These are phyloP conservation scores for Thamnophis elegans DNA, from an alignment of 2,797 vertebrate genomes.

Conservation along the genomic window DNA sequence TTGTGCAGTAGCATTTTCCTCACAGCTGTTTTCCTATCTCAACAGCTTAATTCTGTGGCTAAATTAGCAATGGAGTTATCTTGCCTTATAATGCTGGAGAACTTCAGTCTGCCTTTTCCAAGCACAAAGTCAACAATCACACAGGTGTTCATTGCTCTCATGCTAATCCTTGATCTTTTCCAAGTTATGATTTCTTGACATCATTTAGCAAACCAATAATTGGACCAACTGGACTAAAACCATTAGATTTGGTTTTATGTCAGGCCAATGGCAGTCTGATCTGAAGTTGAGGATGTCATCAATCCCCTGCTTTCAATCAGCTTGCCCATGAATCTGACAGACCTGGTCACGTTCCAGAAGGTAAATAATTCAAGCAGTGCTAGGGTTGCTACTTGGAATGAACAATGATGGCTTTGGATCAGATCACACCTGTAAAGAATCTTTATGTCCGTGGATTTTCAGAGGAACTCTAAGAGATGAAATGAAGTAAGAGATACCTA, in stretches of 20 bases:
- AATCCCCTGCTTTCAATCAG: neutral
- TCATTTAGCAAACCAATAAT: neutral
- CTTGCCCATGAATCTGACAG: neutral
- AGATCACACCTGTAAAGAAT: neutral
- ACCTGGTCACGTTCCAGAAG: neutral
- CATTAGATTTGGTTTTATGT: neutral
- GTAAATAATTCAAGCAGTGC: neutral
- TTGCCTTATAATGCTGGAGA: neutral
- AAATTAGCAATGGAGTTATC: neutral
- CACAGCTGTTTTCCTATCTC: neutral
- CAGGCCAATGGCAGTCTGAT: neutral
- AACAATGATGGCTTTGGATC: neutral
- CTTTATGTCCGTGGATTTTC: neutral
- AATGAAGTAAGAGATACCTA: neutral
- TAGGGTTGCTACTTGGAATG: neutral
- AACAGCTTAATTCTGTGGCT: neutral
- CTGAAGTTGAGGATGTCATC: neutral
- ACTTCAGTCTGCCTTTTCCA: neutral
- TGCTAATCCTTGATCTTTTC: neutral
- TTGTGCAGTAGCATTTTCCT: neutral
- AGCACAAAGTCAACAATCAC: neutral
- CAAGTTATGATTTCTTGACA: neutral
- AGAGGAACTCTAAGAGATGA: neutral
- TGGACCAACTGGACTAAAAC: neutral
- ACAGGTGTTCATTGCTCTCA: neutral